Evolutionary conservation across 2,797 vertebrate genomes (phyloP), one percentile per base, ranked within the genome.

Genomic region (Rhyacichthys aspro): DNA sequence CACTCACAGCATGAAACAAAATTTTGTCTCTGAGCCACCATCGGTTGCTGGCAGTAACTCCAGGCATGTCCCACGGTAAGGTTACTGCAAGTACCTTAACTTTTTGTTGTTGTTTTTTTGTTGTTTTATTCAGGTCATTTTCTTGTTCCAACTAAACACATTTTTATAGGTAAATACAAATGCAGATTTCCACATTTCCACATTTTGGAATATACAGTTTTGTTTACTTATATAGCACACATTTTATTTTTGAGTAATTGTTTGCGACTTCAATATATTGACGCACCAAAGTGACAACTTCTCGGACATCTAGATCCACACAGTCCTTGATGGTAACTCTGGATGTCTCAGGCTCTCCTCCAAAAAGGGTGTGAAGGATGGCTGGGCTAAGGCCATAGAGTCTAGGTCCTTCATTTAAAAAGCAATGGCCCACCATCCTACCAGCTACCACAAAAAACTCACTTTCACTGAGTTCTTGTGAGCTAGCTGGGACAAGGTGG

Each of bases 341-440:
- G n/a, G n/a, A n/a, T 41, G 39, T 41, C 14, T 41, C 39, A 10
- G 39, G 39, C 1, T 41, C 39, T 10, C 67, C 74, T 14, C 59
- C 71, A 19, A 79, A 70, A 38, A 77, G 80, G 47, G 59, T 44
- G 53, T 75, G 70, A 44, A 70, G 54, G 52, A 79, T 49, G 5
- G 76, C 76, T 0, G 65, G 73, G 38, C 76, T 79, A 4, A 82
- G 59, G 23, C 76, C 74, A 0, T 68, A 59, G 43, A 82, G 65
- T 54, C 73, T 73, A 0, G 75, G 80, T 11, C 73, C 75, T 0
- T 10, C 9, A n/a, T 77, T 73, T 42, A 81, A 19, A 38, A 85
- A 83, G 17, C 73, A 73, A 15, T 75, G 73, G n/a, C 80, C 78
- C 8, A 83, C 67, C 71, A 77, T 77, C 5, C 71, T 70, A 7